Base-by-base conservation (phyloP, 2,888 invertebrate species). In the Lasioglossum vierecki region DNA sequence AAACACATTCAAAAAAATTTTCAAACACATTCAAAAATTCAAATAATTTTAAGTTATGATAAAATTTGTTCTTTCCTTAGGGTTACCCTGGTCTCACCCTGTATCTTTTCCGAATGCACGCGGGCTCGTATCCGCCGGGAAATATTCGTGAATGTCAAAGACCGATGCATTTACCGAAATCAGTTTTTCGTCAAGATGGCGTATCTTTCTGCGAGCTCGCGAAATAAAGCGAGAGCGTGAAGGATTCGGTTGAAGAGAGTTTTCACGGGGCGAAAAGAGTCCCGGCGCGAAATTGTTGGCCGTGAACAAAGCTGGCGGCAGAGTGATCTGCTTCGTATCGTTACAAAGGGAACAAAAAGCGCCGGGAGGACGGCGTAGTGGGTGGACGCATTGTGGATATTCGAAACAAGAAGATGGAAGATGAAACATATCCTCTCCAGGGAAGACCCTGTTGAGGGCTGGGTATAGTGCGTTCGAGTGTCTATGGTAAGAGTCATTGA, bases 331-430 rank as follows among this genome's bases (percentile, higher is more conserved):
- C 89, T 88, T 86, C 89, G 88, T 88, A 72, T 80, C 80, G 75
- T 49, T 70, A 80, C 79, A 88, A 87, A 89, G 89, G 79, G 89
- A 89, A 89, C 86, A 89, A 89, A 73, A 88, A 86, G 80, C 82
- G 76, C 35, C 60, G 39, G 30, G 44, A 30, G 80, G 80, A 70
- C 79, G 82, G 73, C 57, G 41, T 22, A 77, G 76, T 57, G 80
- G 80, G 81, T 82, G 87, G 87, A 88, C 80, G 89, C 87, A 90
- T 88, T 82, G 87, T 88, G 85, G 87, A 89, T 84, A 90, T 90
- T 87, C 83, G 88, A 88, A 87, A 89, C 89, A 91, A 87, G 89
- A 83, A 85, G 82, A 74, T 68, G 70, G 76, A 77, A 80, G 77
- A 77, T 75, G 79, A 79, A 80, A 80, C 74, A 30, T 79, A 75